Evolutionary conservation across 2,797 vertebrate genomes (phyloP).

Genomic region (Epinephelus awoara): DNA sequence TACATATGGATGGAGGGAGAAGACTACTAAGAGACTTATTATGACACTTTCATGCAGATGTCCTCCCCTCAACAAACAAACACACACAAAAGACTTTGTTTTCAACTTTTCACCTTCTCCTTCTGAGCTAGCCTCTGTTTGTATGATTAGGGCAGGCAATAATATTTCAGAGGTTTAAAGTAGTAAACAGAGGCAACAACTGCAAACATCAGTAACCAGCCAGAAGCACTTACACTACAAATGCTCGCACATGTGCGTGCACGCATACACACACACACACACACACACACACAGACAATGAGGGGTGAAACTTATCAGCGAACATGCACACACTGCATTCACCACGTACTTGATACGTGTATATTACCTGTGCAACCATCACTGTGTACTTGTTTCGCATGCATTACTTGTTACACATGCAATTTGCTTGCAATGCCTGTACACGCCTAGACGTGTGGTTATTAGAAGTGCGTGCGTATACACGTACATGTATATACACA

Average conservation of each 20-base stretch:
- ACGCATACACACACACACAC: neutral
- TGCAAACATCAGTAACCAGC: constrained; percentile 13
- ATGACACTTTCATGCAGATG: constrained; percentile 52
- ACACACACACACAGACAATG: too few relatives aligned
- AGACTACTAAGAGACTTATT: constrained; percentile 54
- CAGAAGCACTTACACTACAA: neutral
- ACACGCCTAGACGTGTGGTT: too few relatives aligned
- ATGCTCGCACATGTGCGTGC: too few relatives aligned
- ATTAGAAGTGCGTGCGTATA: too few relatives aligned
- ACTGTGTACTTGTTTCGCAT: too few relatives aligned
- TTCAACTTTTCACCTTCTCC: constrained; percentile 53
- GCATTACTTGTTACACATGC: too few relatives aligned
- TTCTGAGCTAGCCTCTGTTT: constrained; percentile 49
- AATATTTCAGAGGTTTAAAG: constrained; percentile 40
- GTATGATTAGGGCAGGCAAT: constrained; percentile 13
- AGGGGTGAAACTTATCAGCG: too few relatives aligned
- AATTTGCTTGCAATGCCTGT: too few relatives aligned
- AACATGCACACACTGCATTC: too few relatives aligned
- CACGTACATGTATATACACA: too few relatives aligned
- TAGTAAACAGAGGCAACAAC: constrained; percentile 38
- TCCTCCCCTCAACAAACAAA: neutral
- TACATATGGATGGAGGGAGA: constrained; percentile 46
- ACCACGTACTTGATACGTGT: too few relatives aligned
- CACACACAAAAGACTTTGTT: constrained; percentile 12
- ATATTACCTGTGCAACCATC: too few relatives aligned